A percentile compares a stretch with the other conserved stretches of the same genome.
These are phyloP conservation scores for Drosophila pandora DNA, from an alignment of 1,140 invertebrate species.

Conservation along the genomic window DNA sequence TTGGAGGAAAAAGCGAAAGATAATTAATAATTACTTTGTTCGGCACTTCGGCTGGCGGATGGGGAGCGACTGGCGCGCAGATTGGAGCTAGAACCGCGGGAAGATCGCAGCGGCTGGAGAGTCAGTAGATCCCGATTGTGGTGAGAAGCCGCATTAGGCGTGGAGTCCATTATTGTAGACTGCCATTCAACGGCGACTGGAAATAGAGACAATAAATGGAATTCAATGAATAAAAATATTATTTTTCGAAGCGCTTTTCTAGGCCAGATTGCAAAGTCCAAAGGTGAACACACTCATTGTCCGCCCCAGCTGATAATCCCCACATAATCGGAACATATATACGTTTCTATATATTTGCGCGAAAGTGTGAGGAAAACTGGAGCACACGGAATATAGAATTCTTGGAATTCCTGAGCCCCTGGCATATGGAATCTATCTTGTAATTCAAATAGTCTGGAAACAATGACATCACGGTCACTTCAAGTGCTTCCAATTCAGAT, in stretches of 20 bases:
- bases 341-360: conserved; percentile 3
- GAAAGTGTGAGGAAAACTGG: conserved; percentile 43
- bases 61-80: conserved; percentile 75
- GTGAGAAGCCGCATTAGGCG: conserved; percentile 47
- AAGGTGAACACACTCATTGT: conserved; percentile 65
- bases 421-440: conserved; percentile 48
- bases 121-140: conserved; percentile 59
- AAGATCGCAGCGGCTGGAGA: conserved; percentile 57
- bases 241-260: conserved; percentile 23
- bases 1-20: not conserved
- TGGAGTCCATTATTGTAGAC: conserved; percentile 70
- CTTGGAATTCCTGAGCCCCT: conserved; percentile 36
- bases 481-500: conserved; percentile 27
- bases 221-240: conserved; percentile 22
- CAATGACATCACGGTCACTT: conserved; percentile 31
- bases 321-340: conserved; percentile 34
- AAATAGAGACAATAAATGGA: conserved; percentile 41
- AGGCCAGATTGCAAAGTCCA: conserved; percentile 65
- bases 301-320: conserved; percentile 53
- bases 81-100: conserved; percentile 67
- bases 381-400: conserved; percentile 43
- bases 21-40: conserved; percentile 75
- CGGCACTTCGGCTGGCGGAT: conserved; percentile 73
- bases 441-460: not conserved
- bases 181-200: conserved; percentile 55